Evolutionary conservation across 2,797 vertebrate genomes (phyloP), one percentile per base, ranked within the genome.

Genomic region (Anas capensis): DNA sequence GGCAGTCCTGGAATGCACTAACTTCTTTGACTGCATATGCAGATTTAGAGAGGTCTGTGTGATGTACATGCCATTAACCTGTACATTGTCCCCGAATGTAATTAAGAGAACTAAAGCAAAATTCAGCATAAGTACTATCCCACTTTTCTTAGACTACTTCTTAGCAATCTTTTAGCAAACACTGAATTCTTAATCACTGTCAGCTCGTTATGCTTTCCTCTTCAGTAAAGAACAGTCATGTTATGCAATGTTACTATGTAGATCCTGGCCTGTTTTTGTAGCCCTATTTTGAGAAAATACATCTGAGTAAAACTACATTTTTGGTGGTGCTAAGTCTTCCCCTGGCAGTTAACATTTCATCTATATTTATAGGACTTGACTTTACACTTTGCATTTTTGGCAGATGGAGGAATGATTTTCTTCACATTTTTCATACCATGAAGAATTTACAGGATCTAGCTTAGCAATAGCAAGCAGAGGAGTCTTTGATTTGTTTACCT

Each of bases 251-350:
- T 86, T 91, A 79, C 90, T 84, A 29, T 82, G 75, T 76, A 88
- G 92, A 92, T 90, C 46, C 3, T 51, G 77, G 54, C 58, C 57
- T 92, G 75, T 5, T 86, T 93, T 81, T 86, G 60, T 71, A 71
- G 42, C 48, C 44, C 56, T 94, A 90, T 94, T 96, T 94, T 93
- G 64, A 80, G 88, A 95, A 95, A 82, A 88, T 60, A 70, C 33
- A 68, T 92, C 80, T 79, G 83, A 93, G 68, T 89, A 86, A 88
- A 97, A 64, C 62, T 66, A 79, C n/a, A 46, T 86, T 95, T 94
- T 92, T 66, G n/a, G 78, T 85, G 81, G 70, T 82, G 29, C 38
- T 82, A 56, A 79, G 75, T 92, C 93, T 94, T 89, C 78, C 78
- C 70, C 83, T 48, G n/a, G 56, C 83, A 95, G 75, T 88, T 77